phyloP scores from a whole-genome alignment of 1,140 invertebrate genomes.

The Coelopa frigida region DNA sequence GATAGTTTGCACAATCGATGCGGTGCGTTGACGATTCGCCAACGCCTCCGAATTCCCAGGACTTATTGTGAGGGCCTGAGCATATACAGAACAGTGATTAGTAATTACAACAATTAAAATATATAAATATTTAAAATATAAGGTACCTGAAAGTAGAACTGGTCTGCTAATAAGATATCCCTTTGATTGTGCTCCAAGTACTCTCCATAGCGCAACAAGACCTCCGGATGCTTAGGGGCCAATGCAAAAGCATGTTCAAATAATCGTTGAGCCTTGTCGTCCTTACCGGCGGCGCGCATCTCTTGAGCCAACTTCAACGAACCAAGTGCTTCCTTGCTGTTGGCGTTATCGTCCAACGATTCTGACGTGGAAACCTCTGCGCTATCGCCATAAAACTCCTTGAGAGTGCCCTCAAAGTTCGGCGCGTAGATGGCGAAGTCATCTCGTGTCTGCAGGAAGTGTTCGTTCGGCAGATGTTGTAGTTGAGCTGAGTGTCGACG shows the following conservation, averaged over 20 bases:
- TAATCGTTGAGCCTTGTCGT: slow-evolving; percentile 78
- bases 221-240: slow-evolving; percentile 84
- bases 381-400: slow-evolving; percentile 32
- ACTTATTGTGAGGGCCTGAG: slow-evolving; percentile 69
- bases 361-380: slow-evolving; percentile 21
- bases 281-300: slow-evolving; percentile 73
- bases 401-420: slow-evolving; percentile 6
- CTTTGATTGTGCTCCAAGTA: slow-evolving; percentile 81
- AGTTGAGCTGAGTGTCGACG: slow-evolving; percentile 15
- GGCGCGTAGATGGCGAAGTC: slow-evolving; percentile 37
- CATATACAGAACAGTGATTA: slow-evolving; percentile 20
- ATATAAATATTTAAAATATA: not conserved
- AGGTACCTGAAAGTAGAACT: slow-evolving; percentile 62
- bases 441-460: slow-evolving; percentile 35
- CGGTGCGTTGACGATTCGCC: slow-evolving; percentile 73
- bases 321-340: slow-evolving; percentile 65
- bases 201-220: slow-evolving; percentile 88
- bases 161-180: slow-evolving; percentile 84
- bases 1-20: slow-evolving; percentile 82
- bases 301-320: slow-evolving; percentile 76
- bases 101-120: not conserved
- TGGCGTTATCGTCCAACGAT: slow-evolving; percentile 21
- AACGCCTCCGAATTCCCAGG: slow-evolving; percentile 77
- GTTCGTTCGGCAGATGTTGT: slow-evolving; percentile 27
- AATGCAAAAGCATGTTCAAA: slow-evolving; percentile 86